phyloP scores from a whole-genome alignment of 2,888 invertebrate genomes.

The Agriotes lineatus region DNA sequence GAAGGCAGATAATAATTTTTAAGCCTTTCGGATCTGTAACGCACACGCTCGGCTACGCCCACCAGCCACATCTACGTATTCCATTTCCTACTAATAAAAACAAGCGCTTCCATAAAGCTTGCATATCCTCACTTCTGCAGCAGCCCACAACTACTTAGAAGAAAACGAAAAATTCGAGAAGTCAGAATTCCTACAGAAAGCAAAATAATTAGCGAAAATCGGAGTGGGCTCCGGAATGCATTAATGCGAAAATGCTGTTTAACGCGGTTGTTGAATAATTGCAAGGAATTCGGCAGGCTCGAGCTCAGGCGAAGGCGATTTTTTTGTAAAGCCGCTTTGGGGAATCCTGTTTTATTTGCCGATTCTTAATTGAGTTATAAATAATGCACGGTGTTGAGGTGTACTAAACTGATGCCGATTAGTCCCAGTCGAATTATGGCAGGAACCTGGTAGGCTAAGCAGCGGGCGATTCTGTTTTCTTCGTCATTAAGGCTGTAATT shows the following conservation, averaged over 20 bases:
- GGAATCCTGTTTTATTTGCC: neutral
- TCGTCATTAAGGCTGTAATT: too few relatives aligned
- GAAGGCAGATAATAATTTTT: neutral
- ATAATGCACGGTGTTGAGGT: too few relatives aligned
- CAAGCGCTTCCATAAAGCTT: constrained; percentile 3
- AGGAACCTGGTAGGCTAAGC: too few relatives aligned
- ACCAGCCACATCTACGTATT: neutral
- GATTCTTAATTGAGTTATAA: neutral
- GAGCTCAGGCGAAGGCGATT: neutral
- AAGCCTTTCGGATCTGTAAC: neutral
- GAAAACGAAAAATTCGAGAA: neutral
- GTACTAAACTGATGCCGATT: too few relatives aligned
- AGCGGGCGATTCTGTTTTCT: too few relatives aligned
- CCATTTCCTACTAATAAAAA: constrained; percentile 9
- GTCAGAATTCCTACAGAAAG: too few relatives aligned
- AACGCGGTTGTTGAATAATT: neutral
- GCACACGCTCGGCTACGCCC: neutral
- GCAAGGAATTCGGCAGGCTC: constrained; percentile 2
- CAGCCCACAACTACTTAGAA: neutral
- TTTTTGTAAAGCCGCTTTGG: neutral
- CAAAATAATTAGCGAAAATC: neutral
- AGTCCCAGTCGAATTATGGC: too few relatives aligned
- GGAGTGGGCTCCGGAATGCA: neutral
- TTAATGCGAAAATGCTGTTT: neutral
- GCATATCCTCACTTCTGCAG: neutral